Evolutionary conservation across 1,140 invertebrate genomes (phyloP).

Genomic region (Manduca sexta): DNA sequence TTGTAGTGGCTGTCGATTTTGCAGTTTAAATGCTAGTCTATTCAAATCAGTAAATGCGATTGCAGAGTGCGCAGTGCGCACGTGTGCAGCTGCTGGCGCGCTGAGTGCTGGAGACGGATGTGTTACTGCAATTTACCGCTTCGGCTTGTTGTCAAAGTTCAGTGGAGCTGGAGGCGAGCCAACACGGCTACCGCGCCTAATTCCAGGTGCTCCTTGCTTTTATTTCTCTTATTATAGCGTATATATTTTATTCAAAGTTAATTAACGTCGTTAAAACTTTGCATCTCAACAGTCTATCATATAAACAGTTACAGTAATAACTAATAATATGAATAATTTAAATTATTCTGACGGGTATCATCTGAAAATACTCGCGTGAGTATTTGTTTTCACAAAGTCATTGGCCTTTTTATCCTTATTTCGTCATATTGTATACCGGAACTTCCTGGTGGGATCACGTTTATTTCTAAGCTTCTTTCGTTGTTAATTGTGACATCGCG

Average conservation of each 20-base stretch:
- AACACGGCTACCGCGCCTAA: conserved; percentile 43
- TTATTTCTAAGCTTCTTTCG: conserved; percentile 43
- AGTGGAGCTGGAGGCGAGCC: conserved; percentile 61
- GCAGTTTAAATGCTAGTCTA: background rate
- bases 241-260: conserved; percentile 22
- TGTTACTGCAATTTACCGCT: conserved; percentile 38
- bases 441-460: conserved; percentile 58
- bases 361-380: background rate
- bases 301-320: background rate
- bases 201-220: conserved; percentile 51
- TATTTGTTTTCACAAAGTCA: conserved; percentile 44
- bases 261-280: conserved; percentile 16
- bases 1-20: background rate
- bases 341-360: background rate
- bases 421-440: conserved; percentile 38
- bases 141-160: conserved; percentile 61
- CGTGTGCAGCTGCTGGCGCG: background rate
- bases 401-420: conserved; percentile 47
- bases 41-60: background rate
- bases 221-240: conserved; percentile 32
- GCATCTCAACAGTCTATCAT: background rate
- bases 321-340: background rate
- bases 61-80: background rate
- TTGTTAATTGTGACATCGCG: conserved; percentile 25
- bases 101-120: conserved; percentile 20